Evolutionary conservation across 2,888 invertebrate species (phyloP), one percentile per base, ranked within the genome.

Genomic region (Trichogramma dendrolimi): DNA sequence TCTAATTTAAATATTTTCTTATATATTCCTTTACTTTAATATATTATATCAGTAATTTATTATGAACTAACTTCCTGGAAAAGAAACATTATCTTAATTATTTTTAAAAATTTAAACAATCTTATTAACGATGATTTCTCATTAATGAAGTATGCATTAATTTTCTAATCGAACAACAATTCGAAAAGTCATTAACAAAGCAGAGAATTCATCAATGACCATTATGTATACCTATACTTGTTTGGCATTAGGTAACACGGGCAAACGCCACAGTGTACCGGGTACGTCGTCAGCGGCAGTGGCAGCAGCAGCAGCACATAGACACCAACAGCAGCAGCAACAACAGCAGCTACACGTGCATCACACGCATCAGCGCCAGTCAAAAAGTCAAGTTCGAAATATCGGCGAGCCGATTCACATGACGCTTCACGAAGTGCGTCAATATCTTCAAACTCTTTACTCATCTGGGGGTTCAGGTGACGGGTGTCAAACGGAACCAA

Each of bases 361-460:
- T 46, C 41, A 60, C 14, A 58, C 69, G 64, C n/a, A 68, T 69
- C 6, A 72, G 71, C 62, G 60, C 40, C 69, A 73, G 2, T 81
- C 81, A 51, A 84, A 82, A 67, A 83, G 81, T 67, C 81, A 79
- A 67, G 80, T 82, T 11, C 86, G 85, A 65, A 85, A 84, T 55
- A 83, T 84, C 60, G 83, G 84, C 4, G 92, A 92, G 75, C 89
- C 89, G 3, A 85, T 92, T 66, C 92, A 92, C 76, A 88, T 92
- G 86, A 92, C 92, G 7, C 80, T 93, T 61, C 88, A 90, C 70
- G 92, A 92, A 80, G 91, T 92, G 74, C 85, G 91, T 67, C 89
- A 90, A 72, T 92, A 91, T 77, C 83, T 92, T 71, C 90, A 92
- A 69, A 91, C 89, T 6, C 81, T 92, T 50, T 92, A 92, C 76